A percentile compares a stretch with the other conserved stretches of the same genome.
These are phyloP conservation scores for Hybognathus amarus DNA, from an alignment of 2,797 vertebrate species.

Conservation along the genomic window DNA sequence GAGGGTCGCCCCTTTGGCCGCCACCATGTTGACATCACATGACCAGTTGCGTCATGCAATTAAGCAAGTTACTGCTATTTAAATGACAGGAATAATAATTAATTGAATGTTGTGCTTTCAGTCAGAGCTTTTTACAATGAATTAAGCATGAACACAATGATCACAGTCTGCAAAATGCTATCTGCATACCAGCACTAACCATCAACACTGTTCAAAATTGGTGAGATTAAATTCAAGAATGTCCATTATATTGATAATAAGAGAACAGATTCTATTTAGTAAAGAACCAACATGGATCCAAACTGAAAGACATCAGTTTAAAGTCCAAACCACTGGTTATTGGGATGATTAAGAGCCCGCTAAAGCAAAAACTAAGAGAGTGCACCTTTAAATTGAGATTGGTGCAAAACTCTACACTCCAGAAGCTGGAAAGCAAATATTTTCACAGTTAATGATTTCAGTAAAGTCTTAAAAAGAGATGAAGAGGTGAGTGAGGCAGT, in stretches of 20 bases:
- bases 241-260: background rate
- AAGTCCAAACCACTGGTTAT: background rate
- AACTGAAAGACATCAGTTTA: background rate
- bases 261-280: background rate
- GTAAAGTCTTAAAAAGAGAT: conserved; percentile 19
- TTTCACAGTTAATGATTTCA: conserved; percentile 39
- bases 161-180: background rate
- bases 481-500: conserved; percentile 21
- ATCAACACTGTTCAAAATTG: background rate
- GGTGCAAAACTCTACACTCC: background rate
- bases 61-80: too few species aligned
- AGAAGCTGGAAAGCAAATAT: background rate
- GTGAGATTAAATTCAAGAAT: background rate
- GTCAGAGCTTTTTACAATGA: background rate
- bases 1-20: background rate
- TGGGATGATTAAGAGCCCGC: background rate
- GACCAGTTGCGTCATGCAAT: background rate
- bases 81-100: background rate
- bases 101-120: background rate
- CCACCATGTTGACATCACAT: conserved; percentile 15
- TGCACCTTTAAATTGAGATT: background rate
- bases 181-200: background rate
- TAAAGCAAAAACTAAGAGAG: background rate
- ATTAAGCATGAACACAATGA: background rate
- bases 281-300: background rate